A percentile compares a stretch with the other conserved stretches of the same genome.
phyloP scores from a whole-genome alignment of 1,140 invertebrate genomes.

The Brachionus rotundiformis region DNA sequence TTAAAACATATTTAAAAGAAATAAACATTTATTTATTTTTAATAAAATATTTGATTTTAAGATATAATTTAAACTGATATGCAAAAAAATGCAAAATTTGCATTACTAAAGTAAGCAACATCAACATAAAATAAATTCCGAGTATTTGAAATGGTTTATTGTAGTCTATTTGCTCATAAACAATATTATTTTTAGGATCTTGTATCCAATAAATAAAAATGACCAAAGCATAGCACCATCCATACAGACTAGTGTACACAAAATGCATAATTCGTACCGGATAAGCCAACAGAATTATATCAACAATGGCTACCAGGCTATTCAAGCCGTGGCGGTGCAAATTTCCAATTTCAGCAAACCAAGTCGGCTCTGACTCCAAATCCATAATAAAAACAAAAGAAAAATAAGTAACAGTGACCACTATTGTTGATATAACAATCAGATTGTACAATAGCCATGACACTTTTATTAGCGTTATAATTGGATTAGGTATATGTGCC shows the following conservation, averaged over 20 bases:
- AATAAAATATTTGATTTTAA: constrained; percentile 18
- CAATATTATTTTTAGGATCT: constrained; percentile 26
- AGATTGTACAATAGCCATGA: constrained; percentile 45
- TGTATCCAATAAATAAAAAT: constrained; percentile 29
- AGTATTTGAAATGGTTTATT: constrained; percentile 19
- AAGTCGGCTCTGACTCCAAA: neutral
- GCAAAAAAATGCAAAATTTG: constrained; percentile 34
- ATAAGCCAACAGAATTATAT: constrained; percentile 46
- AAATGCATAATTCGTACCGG: constrained; percentile 40
- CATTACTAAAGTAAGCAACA: constrained; percentile 15
- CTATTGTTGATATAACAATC: constrained; percentile 6
- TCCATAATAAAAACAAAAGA: constrained; percentile 33
- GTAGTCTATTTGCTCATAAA: constrained; percentile 48
- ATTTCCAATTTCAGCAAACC: constrained; percentile 29
- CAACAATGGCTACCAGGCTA: constrained; percentile 39
- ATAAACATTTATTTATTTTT: neutral
- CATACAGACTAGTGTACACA: constrained; percentile 35
- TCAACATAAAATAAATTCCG: neutral
- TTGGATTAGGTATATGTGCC: constrained; percentile 19
- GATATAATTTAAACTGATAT: constrained; percentile 25
- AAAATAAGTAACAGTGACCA: constrained; percentile 12
- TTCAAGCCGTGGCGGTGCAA: constrained; percentile 35
- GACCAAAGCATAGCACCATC: constrained; percentile 26
- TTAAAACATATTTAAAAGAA: neutral
- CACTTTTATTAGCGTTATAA: neutral